A percentile compares a stretch with the other conserved stretches of the same genome.
Evolutionary conservation across 2,797 vertebrate species (phyloP).

Genomic region (Diplodus puntazzo): DNA sequence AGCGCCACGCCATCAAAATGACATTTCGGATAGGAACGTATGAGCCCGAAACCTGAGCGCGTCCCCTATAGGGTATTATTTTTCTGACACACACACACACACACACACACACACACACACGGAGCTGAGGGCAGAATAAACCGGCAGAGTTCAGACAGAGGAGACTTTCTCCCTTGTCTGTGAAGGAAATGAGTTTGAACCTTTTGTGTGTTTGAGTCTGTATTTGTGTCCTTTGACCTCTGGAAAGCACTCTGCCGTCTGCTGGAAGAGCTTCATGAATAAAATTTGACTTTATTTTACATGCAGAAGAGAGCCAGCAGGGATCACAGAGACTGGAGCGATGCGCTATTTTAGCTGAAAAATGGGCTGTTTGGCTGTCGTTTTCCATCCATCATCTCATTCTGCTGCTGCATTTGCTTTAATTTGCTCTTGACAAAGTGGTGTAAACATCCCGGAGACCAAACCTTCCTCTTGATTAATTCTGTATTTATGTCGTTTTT

Average conservation of each 20-base stretch:
- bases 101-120: not conserved
- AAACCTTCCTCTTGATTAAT: slow-evolving; percentile 9
- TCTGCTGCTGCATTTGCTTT: not conserved
- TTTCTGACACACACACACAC: not conserved
- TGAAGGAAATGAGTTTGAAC: slow-evolving; percentile 34
- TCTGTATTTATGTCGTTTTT: slow-evolving; percentile 8
- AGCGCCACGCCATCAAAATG: slow-evolving; percentile 4
- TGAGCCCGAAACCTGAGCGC: not conserved
- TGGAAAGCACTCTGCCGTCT: slow-evolving; percentile 30
- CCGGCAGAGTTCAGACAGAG: not conserved
- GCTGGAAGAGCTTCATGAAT: slow-evolving; percentile 33
- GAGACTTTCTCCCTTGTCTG: not conserved
- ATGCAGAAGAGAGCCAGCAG: slow-evolving; percentile 4
- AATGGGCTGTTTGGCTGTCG: not conserved
- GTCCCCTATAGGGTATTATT: slow-evolving; percentile 23
- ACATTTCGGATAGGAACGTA: not conserved
- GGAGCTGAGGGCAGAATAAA: not conserved
- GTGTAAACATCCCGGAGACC: slow-evolving; percentile 1
- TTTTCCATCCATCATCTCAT: not conserved
- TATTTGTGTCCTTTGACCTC: slow-evolving; percentile 38
- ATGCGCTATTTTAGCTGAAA: not conserved
- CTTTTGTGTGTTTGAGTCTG: not conserved
- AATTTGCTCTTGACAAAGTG: slow-evolving; percentile 13
- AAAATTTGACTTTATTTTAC: slow-evolving; percentile 45
- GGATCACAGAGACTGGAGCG: slow-evolving; percentile 1